These are phyloP conservation scores for Ctenopoma multispine DNA, from an alignment of 2,797 vertebrate genomes.

Conservation along the genomic window DNA sequence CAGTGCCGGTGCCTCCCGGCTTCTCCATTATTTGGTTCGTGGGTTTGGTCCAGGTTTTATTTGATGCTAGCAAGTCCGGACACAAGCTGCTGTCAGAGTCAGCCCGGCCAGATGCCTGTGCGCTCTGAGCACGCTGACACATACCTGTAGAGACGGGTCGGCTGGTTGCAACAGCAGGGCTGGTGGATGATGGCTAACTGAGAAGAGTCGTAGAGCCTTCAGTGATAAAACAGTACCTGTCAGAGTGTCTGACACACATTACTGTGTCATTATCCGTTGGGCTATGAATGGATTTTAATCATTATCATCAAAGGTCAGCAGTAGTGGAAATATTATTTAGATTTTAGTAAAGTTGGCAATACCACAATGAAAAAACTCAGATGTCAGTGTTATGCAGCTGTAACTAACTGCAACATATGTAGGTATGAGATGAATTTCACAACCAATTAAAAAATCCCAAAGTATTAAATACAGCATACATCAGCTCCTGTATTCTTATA, in stretches of 20 bases:
- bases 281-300: conserved; percentile 14
- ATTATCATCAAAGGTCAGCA: conserved; percentile 8
- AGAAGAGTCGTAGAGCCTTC: conserved; percentile 34
- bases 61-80: conserved; percentile 75
- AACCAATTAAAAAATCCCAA: not conserved
- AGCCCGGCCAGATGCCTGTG: conserved; percentile 71
- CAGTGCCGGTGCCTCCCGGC: conserved; percentile 62
- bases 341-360: not conserved
- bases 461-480: not conserved
- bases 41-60: conserved; percentile 70
- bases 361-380: not conserved
- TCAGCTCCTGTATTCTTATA: not conserved
- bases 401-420: too few relatives aligned
- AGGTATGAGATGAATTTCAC: too few relatives aligned
- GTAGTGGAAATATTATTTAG: not conserved
- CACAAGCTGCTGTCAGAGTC: conserved; percentile 76
- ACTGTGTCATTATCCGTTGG: conserved; percentile 7
- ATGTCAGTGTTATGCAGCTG: too few relatives aligned
- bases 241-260: conserved; percentile 5
- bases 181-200: conserved; percentile 64
- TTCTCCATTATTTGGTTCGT: conserved; percentile 65
- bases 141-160: conserved; percentile 70
- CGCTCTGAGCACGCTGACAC: conserved; percentile 71
- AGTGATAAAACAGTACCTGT: conserved; percentile 16
- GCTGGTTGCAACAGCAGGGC: conserved; percentile 69